Conservation (phyloP, 1,140 invertebrate species). For the Cydia pomonella region DNA sequence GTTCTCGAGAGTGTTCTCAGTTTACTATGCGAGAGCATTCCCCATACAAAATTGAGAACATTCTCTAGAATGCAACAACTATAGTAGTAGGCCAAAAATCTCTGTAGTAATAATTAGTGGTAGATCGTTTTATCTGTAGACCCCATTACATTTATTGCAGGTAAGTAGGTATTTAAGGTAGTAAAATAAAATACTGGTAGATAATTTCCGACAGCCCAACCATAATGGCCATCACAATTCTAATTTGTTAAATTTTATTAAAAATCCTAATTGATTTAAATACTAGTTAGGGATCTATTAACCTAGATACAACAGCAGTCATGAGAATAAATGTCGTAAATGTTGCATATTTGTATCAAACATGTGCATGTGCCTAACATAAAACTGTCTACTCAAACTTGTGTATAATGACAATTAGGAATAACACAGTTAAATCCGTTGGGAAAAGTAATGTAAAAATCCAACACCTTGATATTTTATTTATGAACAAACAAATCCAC, state of each 20-base stretch:
- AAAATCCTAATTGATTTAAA: too few species aligned
- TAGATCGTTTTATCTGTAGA: background rate
- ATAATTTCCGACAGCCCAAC: background rate
- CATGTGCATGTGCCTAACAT: background rate
- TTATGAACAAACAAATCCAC: background rate
- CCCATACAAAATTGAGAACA: too few species aligned
- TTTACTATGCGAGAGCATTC: too few species aligned
- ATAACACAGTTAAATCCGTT: background rate
- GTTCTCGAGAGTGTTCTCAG: too few species aligned
- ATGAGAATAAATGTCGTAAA: background rate
- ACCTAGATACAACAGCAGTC: background rate
- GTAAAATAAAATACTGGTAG: conserved; percentile 1
- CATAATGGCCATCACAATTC: conserved; percentile 4
- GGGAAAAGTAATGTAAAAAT: background rate
- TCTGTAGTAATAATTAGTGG: background rate
- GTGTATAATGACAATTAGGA: background rate
- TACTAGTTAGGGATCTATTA: too few species aligned
- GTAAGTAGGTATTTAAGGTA: conserved; percentile 19
- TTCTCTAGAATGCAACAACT: too few species aligned
- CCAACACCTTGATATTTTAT: background rate
- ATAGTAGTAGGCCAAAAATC: background rate
- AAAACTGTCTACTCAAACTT: background rate
- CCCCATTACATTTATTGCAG: background rate
- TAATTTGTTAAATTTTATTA: background rate
- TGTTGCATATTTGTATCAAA: conserved; percentile 8